These are phyloP conservation scores for Xestia xanthographa DNA, from an alignment of 2,888 invertebrate species.

Conservation along the genomic window DNA sequence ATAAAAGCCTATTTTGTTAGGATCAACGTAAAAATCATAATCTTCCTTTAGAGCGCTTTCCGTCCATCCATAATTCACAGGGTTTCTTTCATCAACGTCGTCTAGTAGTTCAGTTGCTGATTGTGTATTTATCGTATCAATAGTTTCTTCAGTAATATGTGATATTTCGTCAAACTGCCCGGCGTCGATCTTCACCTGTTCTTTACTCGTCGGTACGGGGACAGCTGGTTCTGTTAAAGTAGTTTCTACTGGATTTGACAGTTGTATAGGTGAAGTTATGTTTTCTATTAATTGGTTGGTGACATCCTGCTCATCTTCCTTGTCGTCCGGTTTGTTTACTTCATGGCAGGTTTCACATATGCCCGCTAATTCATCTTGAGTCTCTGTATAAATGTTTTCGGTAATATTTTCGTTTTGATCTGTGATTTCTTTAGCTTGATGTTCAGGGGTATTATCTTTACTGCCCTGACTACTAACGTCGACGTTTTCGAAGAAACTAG, in stretches of 20 bases:
- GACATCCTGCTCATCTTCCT: constrained; percentile 77
- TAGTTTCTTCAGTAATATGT: constrained; percentile 82
- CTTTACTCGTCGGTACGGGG: constrained; percentile 17
- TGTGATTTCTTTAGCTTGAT: constrained; percentile 28
- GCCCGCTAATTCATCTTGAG: constrained; percentile 70
- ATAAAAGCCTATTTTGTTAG: constrained; percentile 74
- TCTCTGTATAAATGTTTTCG: constrained; percentile 13
- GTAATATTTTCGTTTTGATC: constrained; percentile 11
- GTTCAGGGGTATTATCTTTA: constrained; percentile 26
- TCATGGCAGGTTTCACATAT: constrained; percentile 85
- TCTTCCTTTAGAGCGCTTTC: constrained; percentile 65
- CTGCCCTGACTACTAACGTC: constrained; percentile 14
- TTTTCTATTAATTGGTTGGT: constrained; percentile 85
- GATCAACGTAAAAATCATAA: constrained; percentile 73
- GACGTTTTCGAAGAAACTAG: constrained; percentile 31
- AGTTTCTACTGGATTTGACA: constrained; percentile 83
- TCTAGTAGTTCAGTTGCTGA: constrained; percentile 79
- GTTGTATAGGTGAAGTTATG: constrained; percentile 83
- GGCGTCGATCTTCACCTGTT: constrained; percentile 49
- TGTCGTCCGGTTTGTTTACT: constrained; percentile 78
- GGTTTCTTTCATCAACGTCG: constrained; percentile 63
- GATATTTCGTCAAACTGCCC: constrained; percentile 75
- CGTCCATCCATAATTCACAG: constrained; percentile 78
- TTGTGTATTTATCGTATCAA: constrained; percentile 81
- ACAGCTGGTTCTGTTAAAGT: constrained; percentile 71